Conservation (phyloP, 2,113 vertebrate genomes). For the Lophotis ruficrista region DNA sequence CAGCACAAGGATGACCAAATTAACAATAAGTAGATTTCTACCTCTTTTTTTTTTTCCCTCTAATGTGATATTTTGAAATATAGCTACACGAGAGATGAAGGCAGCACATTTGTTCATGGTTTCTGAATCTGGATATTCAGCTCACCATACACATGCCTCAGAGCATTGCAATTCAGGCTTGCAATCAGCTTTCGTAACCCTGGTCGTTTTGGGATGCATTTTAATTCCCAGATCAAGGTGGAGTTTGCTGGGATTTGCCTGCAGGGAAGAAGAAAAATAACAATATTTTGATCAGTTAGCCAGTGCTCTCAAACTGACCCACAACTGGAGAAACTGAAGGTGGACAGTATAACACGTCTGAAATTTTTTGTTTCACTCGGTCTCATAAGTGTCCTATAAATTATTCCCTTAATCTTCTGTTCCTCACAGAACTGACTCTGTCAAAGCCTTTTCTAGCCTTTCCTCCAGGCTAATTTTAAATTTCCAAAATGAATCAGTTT, state of each 20-base stretch:
- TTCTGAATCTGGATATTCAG: conserved; percentile 71
- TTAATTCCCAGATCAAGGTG: conserved; percentile 84
- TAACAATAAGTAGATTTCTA: background rate
- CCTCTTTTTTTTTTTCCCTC: background rate
- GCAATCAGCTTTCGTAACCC: conserved; percentile 86
- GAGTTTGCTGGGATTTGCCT: conserved; percentile 80
- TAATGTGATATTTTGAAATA: background rate
- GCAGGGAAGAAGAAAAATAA: conserved; percentile 1
- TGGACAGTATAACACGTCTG: background rate
- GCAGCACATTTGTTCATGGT: conserved; percentile 18
- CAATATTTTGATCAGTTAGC: background rate
- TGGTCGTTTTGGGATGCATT: conserved; percentile 71
- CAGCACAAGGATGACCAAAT: background rate
- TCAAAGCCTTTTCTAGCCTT: background rate
- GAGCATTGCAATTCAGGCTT: conserved; percentile 83
- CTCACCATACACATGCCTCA: conserved; percentile 89
- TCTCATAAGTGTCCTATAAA: background rate
- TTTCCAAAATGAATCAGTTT: background rate
- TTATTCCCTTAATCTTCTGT: background rate
- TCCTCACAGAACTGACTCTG: background rate
- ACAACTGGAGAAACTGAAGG: background rate
- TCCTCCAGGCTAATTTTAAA: conserved; percentile 15
- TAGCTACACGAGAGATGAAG: background rate
- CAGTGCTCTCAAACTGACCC: background rate
- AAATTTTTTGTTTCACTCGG: background rate